Evolutionary conservation across 2,888 invertebrate genomes (phyloP), one percentile per base, ranked within the genome.

Genomic region (Gandaritis pyraliata): DNA sequence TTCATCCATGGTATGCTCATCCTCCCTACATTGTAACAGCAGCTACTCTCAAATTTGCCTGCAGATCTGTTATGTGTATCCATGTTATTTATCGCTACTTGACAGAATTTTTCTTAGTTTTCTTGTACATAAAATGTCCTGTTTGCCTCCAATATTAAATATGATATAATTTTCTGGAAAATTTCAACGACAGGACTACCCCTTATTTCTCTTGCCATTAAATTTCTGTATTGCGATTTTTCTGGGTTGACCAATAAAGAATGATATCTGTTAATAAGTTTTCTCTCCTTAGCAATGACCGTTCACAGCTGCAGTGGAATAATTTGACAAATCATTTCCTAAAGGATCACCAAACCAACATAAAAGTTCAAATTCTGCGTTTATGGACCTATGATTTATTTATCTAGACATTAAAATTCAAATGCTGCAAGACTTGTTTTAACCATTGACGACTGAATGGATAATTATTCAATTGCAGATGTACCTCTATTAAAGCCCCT

Each of bases 341-440:
- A 76, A 82, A 76, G 89, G 88, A 89, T 84, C 83, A 81, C 81
- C 88, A 84, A 80, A 81, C 81, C 88, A 84, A 80, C 82, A 79
- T 80, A 71, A 80, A 71, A 43, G 43, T 82, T 82, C 70, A 70
- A 76, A 83, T 80, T 79, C 77, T 78, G 76, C 76, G 77, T 72
- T 75, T 79, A 74, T 76, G 85, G 85, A 81, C 75, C 75, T 77
- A 80, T 84, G 82, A 83, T 88, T 50, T 87, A 81, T 88, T 87
- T 88, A 81, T 78, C 76, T 82, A 83, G 81, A 76, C 66, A 66
- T 76, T 79, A 76, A 78, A 79, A 57, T 64, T 59, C 68, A 73
- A 85, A 82, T 84, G 91, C 90, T 90, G 90, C 82, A 89, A 89
- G 90, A 90, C 88, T 88, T 92, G 92, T 92, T 92, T 92, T 92